Evolutionary conservation across 1,140 invertebrate species (phyloP).

Genomic region (Plectrocnemia conspersa): DNA sequence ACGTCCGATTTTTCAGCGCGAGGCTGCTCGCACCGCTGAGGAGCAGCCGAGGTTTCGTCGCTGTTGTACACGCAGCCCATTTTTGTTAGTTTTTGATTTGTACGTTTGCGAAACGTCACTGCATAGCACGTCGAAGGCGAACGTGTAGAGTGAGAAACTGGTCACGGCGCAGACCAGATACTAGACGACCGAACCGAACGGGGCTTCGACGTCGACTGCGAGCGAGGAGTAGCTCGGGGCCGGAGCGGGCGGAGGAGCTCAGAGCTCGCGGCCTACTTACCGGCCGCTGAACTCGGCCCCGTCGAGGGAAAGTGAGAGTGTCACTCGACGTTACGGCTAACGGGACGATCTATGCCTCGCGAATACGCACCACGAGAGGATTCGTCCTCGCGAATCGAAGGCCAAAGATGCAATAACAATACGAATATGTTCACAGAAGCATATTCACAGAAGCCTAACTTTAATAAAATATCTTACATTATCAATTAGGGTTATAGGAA

Average conservation of each 20-base stretch:
- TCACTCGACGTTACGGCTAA: conserved; percentile 33
- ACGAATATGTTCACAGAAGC: too few relatives aligned
- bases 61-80: conserved; percentile 47
- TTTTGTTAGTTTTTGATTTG: conserved; percentile 8
- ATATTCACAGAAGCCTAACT: too few relatives aligned
- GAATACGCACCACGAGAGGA: not conserved
- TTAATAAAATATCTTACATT: too few relatives aligned
- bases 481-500: too few relatives aligned
- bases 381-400: too few relatives aligned
- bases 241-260: conserved; percentile 51
- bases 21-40: conserved; percentile 42
- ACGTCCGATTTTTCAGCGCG: conserved; percentile 31
- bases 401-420: too few relatives aligned
- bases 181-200: conserved; percentile 30
- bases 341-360: conserved; percentile 8
- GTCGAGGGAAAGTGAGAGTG: conserved; percentile 60
- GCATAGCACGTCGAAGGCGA: too few relatives aligned
- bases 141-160: too few relatives aligned
- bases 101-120: too few relatives aligned
- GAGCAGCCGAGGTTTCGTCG: conserved; percentile 37
- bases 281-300: conserved; percentile 54
- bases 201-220: conserved; percentile 23
- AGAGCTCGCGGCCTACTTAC: conserved; percentile 61
- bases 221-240: conserved; percentile 40
- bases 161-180: conserved; percentile 34